Base-by-base conservation (phyloP, 2,113 vertebrate species). In the Passer domesticus region DNA sequence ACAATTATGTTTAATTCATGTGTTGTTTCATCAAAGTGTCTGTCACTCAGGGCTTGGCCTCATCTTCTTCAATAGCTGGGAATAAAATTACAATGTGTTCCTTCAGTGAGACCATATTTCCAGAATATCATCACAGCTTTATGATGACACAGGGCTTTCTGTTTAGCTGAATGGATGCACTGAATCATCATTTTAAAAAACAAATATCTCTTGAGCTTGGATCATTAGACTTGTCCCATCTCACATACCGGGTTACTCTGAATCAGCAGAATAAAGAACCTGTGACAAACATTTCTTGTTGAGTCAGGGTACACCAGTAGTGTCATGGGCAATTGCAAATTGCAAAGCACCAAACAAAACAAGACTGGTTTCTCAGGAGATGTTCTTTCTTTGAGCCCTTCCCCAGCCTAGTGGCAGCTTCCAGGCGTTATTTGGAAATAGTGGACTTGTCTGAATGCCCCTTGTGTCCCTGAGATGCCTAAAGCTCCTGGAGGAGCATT, bases 81-180 rank as follows among this genome's bases (percentile, higher is more conserved):
- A 96, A 87, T 93, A 86, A 95, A 96, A 97, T 96, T 92, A 95
- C 93, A 94, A 60, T 88, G 87, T 94, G 83, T 68, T 96, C 79
- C 28, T 96, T 79, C 92, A 94, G 47, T 88, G 93, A 90, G 79
- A 88, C 88, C 56, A 11, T 89, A 86, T 96, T 97, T 94, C 73
- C 56, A 81, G 93, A 88, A 83, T 72, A 83, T 86, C 85, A 83
- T 94, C 90, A 88, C 94, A 94, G 83, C 88, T 95, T 96, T 96
- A 86, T 96, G 90, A 90, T 92, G 94, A 90, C 60, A 90, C 72
- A 64, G 73, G 33, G 44, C 37, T 90, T 96, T 97, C 83, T 88
- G 31, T 94, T 95, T 95, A 93, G 83, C 86, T 89, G 73, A 94
- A 72, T 2, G 5, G 50, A 91, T 83, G 50, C 52, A 70, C 22